Evolutionary conservation across 2,888 invertebrate species (phyloP).

Genomic region (Endotricha flammealis): DNA sequence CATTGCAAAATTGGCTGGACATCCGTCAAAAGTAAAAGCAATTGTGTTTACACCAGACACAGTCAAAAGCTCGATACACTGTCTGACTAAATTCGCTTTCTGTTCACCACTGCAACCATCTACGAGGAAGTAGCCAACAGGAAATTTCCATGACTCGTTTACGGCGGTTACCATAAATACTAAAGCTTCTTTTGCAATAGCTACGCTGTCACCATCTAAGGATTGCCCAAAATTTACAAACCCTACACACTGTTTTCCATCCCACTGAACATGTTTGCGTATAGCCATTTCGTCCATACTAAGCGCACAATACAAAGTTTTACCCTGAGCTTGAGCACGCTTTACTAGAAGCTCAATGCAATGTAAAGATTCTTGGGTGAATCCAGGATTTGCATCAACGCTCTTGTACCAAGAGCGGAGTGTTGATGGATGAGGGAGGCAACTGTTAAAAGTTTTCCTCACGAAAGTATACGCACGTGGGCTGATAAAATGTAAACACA

Average conservation of each 20-base stretch:
- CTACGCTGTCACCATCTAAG: conserved; percentile 3
- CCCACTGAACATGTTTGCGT: too few species aligned
- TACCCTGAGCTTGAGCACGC: too few species aligned
- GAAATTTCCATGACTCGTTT: conserved; percentile 12
- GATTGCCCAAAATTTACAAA: conserved; percentile 25
- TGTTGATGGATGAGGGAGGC: too few species aligned
- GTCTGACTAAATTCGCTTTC: conserved; percentile 4
- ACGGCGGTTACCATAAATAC: conserved; percentile 12
- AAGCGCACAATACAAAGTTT: too few species aligned
- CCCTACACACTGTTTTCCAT: conserved; percentile 7
- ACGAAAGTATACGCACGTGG: too few species aligned
- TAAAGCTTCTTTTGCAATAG: conserved; percentile 9
- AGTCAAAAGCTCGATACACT: conserved; percentile 9
- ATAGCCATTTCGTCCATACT: too few species aligned
- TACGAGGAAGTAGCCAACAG: conserved; percentile 9
- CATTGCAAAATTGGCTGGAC: conserved; percentile 12
- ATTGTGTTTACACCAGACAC: conserved; percentile 4
- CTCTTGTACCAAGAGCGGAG: too few species aligned
- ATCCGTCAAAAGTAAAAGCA: conserved; percentile 14
- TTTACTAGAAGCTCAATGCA: too few species aligned
- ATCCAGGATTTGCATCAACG: too few species aligned
- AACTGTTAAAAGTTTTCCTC: too few species aligned
- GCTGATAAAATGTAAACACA: too few species aligned
- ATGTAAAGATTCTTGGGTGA: too few species aligned
- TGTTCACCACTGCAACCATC: conserved; percentile 3